Evolutionary conservation across 2,797 vertebrate species (phyloP), one percentile per base, ranked within the genome.

Genomic region (Agapornis canus): DNA sequence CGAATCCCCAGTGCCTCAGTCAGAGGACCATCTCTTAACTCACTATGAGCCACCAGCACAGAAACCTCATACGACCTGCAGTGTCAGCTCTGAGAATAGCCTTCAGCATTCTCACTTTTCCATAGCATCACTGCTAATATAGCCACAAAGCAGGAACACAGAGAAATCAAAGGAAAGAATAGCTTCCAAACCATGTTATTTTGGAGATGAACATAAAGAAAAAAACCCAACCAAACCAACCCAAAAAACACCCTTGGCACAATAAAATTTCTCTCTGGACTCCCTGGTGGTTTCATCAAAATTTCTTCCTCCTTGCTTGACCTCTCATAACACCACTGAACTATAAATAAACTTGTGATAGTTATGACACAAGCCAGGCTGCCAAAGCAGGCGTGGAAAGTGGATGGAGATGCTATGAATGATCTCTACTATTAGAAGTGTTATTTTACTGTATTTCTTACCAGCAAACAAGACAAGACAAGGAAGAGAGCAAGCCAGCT

Each of bases 301-400:
- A 56, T 83, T 60, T 92, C 51, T 86, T 88, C 73, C 47, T 79
- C 49, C 13, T 93, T 92, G 51, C 40, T 91, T 93, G 94, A 94
- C 94, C 87, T 88, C 72, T 83, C 14, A 76, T 72, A 91, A 72
- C 2, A 19, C 70, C 2, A 3, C 51, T 79, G 61, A 72, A 94
- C 60, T 93, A 91, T 81, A 95, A 96, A 94, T 94, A 93, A 92
- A 75, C 37, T 63, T 72, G 66, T 66, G 94, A 86, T 76, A 65
- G 57, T 65, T 90, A 76, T 71, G 77, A 92, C 90, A 96, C 31
- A 54, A 90, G 26, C 43, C 63, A 79, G 59, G 49, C 82, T 83
- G 42, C 45, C 82, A 87, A 94, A 89, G 84, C 82, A 86, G 69
- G 25, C 1, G 0, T 63, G 42, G 79, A 91, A 89, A 85, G 65